Conservation (phyloP, 35 echinoderm and acorn worm species). For the Chiridota heheva region DNA sequence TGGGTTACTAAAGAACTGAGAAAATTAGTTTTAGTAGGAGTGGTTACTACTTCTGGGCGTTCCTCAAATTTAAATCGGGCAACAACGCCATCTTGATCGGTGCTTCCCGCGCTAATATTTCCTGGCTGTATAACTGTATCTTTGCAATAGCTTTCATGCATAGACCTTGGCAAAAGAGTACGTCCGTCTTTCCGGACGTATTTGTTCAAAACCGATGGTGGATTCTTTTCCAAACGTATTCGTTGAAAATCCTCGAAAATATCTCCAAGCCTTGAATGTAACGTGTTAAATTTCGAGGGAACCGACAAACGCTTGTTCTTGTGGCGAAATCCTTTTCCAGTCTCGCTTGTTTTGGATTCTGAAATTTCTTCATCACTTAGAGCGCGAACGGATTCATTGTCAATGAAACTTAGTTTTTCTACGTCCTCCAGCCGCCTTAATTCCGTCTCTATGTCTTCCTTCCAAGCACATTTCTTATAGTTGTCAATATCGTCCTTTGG, state of each 20-base stretch:
- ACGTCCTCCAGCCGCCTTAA: slow-evolving; percentile 23
- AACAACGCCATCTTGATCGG: no score
- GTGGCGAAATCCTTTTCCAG: not conserved
- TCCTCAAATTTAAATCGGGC: no score
- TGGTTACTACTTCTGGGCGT: no score
- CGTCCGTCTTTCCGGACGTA: not conserved
- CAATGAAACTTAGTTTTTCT: slow-evolving; percentile 46
- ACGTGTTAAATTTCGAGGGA: no score
- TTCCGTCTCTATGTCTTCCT: slow-evolving; percentile 40
- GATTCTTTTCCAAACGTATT: not conserved
- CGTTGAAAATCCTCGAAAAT: not conserved
- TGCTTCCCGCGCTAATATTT: no score
- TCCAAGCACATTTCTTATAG: slow-evolving; percentile 36
- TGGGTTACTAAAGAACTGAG: no score
- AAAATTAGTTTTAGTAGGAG: no score
- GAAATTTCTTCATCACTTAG: slow-evolving; percentile 29
- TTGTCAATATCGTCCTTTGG: not conserved
- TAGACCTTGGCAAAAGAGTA: not conserved
- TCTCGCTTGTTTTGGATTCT: not conserved
- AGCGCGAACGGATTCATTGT: slow-evolving; percentile 34
- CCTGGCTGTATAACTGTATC: no score
- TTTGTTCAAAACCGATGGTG: not conserved
- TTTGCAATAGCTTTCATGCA: no score
- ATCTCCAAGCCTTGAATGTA: no score
- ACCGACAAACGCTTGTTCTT: no score